Evolutionary conservation across 2,113 vertebrate genomes (phyloP).

Genomic region (Ailuropoda melanoleuca): DNA sequence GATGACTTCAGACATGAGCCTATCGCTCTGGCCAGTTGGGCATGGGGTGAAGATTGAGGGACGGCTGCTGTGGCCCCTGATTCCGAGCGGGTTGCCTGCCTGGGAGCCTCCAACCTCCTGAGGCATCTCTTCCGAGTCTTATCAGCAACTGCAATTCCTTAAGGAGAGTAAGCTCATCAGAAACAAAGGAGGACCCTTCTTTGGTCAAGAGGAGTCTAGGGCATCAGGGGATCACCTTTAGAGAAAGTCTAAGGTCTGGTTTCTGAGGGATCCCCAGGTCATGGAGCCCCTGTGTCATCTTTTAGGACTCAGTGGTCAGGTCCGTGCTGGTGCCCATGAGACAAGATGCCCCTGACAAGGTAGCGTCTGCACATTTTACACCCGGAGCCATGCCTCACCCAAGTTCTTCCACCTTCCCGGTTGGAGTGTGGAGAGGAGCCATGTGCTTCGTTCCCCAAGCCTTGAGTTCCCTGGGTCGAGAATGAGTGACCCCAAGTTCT

Average conservation of each 20-base stretch:
- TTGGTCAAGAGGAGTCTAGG: background rate
- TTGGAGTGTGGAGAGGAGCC: background rate
- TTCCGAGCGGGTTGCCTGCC: background rate
- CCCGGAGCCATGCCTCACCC: background rate
- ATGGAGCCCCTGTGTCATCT: background rate
- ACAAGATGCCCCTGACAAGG: background rate
- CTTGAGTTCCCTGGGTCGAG: background rate
- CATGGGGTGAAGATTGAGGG: background rate
- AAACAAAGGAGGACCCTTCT: background rate
- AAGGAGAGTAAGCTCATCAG: background rate
- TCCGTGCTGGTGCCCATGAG: rapidly evolving
- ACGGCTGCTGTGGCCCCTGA: background rate
- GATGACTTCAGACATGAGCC: background rate
- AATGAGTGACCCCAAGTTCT: background rate
- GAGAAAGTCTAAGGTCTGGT: rapidly evolving
- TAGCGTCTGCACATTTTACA: rapidly evolving
- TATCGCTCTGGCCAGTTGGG: rapidly evolving
- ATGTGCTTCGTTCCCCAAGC: background rate
- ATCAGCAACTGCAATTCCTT: background rate
- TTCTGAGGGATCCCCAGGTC: background rate
- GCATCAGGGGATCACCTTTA: rapidly evolving
- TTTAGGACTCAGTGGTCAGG: background rate
- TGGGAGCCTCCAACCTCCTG: background rate
- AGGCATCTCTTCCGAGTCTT: background rate
- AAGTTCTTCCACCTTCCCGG: background rate